Conservation (phyloP, 2,797 vertebrate species). For the Myioborus miniatus region DNA sequence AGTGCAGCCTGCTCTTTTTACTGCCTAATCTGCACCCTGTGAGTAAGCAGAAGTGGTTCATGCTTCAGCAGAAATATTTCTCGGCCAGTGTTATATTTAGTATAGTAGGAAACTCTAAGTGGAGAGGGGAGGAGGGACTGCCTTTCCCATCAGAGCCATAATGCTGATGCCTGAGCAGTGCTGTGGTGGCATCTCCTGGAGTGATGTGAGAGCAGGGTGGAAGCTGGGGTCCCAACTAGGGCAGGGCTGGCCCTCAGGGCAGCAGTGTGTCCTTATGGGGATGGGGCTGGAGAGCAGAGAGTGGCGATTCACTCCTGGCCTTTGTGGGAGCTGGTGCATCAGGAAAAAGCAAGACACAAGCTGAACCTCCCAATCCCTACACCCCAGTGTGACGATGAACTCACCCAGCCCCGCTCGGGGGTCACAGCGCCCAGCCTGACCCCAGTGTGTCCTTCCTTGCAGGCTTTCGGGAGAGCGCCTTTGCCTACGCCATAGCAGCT, state of each 20-base stretch:
- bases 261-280: neutral
- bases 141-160: neutral
- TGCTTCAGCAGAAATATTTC: neutral
- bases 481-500: slow-evolving; percentile 93
- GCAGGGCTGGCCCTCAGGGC: neutral
- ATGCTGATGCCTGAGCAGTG: neutral
- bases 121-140: neutral
- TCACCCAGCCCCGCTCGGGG: fast-evolving
- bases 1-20: neutral
- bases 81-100: neutral
- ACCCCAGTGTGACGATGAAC: neutral
- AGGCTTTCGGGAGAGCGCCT: slow-evolving; percentile 98
- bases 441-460: neutral
- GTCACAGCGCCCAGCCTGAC: fast-evolving
- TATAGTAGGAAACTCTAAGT: neutral
- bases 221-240: neutral
- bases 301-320: neutral
- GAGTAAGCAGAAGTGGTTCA: neutral
- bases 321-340: neutral
- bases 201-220: neutral
- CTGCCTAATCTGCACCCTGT: neutral
- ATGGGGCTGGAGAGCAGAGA: neutral
- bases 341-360: neutral
- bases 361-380: neutral
- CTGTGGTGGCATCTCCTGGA: neutral